phyloP scores from a whole-genome alignment of 2,113 vertebrate genomes.

The Pterophyllum scalare region DNA sequence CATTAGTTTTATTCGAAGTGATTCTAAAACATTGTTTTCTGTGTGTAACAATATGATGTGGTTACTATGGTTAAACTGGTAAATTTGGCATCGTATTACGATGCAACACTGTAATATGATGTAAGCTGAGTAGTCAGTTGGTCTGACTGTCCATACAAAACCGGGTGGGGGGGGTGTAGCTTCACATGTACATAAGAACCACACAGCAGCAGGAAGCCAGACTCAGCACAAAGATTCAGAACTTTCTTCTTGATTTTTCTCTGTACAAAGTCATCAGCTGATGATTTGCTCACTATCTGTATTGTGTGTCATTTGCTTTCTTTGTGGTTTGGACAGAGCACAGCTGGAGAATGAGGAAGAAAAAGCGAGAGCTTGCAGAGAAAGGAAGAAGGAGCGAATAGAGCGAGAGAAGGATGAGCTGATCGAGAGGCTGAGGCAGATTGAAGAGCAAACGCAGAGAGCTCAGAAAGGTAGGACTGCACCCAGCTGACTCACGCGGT shows the following conservation, averaged over 20 bases:
- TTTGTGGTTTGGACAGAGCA: slow-evolving; percentile 79
- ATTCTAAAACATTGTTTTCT: neutral
- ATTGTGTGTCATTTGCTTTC: neutral
- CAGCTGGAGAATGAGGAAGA: slow-evolving; percentile 97
- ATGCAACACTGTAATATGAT: too few relatives aligned
- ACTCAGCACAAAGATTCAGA: neutral
- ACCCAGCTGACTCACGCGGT: neutral
- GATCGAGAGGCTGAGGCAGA: slow-evolving; percentile 92
- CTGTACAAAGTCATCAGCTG: neutral
- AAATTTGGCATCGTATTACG: neutral
- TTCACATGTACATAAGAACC: neutral
- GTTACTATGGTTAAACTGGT: neutral
- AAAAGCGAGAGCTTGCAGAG: slow-evolving; percentile 94
- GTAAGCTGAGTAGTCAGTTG: neutral
- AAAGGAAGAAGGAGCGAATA: slow-evolving; percentile 96
- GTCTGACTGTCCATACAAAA: neutral
- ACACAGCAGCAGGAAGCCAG: neutral
- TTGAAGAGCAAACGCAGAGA: slow-evolving; percentile 94
- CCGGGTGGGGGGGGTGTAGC: neutral
- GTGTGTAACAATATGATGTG: neutral
- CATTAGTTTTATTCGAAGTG: neutral
- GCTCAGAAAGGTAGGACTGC: slow-evolving; percentile 91
- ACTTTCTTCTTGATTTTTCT: neutral
- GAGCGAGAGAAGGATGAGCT: slow-evolving; percentile 96
- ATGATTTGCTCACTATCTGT: neutral